phyloP scores from a whole-genome alignment of 2,888 invertebrate genomes.

The Diaprepes abbreviatus region DNA sequence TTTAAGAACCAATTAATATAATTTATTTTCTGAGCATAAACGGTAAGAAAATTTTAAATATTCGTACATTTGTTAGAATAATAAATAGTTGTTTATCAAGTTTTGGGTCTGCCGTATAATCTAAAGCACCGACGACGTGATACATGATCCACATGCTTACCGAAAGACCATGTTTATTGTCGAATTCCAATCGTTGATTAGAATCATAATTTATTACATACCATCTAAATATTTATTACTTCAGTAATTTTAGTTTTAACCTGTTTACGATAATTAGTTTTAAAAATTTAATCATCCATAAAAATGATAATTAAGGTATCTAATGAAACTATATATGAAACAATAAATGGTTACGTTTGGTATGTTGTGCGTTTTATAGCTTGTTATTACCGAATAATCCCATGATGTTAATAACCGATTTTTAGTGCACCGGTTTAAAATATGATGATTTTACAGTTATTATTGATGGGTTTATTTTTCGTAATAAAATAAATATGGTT shows the following conservation, averaged over 20 bases:
- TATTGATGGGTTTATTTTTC: slow-evolving; percentile 15
- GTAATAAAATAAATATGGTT: neutral
- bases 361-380: slow-evolving; percentile 14
- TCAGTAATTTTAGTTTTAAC: slow-evolving; percentile 50
- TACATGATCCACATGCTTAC: slow-evolving; percentile 33
- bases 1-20: no score
- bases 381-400: slow-evolving; percentile 14
- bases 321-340: slow-evolving; percentile 16
- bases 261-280: slow-evolving; percentile 37
- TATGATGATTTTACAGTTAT: slow-evolving; percentile 17
- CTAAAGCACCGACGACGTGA: slow-evolving; percentile 40
- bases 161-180: slow-evolving; percentile 38
- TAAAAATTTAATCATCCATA: slow-evolving; percentile 39
- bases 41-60: neutral
- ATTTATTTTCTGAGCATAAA: no score
- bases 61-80: slow-evolving; percentile 2
- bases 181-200: slow-evolving; percentile 57
- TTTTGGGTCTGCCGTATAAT: slow-evolving; percentile 31
- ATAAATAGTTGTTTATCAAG: slow-evolving; percentile 13
- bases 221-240: slow-evolving; percentile 55
- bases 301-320: slow-evolving; percentile 35
- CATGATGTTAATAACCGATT: slow-evolving; percentile 16
- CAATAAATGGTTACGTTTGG: slow-evolving; percentile 2
- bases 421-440: slow-evolving; percentile 15
- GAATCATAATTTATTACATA: slow-evolving; percentile 58